Conservation (phyloP, 2,113 vertebrate genomes). For the Pionites leucogaster region DNA sequence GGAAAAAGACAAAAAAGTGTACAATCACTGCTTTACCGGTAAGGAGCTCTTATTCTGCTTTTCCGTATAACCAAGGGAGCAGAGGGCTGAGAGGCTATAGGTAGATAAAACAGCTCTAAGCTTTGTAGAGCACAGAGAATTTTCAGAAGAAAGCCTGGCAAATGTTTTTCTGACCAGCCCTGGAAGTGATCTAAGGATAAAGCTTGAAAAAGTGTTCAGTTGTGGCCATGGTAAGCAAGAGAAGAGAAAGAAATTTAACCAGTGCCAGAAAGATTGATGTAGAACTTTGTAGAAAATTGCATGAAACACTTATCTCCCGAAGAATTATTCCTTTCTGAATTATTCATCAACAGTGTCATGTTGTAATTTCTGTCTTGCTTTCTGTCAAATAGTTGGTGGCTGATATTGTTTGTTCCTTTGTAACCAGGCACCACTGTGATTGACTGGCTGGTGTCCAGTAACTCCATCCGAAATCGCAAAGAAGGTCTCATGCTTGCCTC, state of each 20-base stretch:
- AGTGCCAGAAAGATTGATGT: not conserved
- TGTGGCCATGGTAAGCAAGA: not conserved
- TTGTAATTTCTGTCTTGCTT: not conserved
- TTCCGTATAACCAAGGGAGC: not conserved
- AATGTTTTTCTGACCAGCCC: not conserved
- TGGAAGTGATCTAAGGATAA: not conserved
- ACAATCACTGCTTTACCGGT: conserved; percentile 97
- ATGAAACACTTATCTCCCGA: not conserved
- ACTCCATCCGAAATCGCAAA: conserved; percentile 82
- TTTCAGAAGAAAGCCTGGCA: not conserved
- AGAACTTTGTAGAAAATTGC: not conserved
- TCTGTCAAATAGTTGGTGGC: not conserved
- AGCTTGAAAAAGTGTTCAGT: not conserved
- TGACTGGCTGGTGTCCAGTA: conserved; percentile 90
- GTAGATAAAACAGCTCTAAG: not conserved
- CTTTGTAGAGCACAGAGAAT: not conserved
- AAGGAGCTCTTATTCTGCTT: not conserved
- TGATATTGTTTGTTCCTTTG: not conserved
- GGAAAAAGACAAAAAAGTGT: conserved; percentile 90
- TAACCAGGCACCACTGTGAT: conserved; percentile 83
- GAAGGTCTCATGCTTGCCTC: conserved; percentile 89
- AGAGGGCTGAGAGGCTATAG: not conserved
- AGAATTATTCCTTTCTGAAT: not conserved
- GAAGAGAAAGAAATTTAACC: not conserved
- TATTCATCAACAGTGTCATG: not conserved